Conservation (phyloP, 1,140 invertebrate genomes). For the Wiebesia pumilae region DNA sequence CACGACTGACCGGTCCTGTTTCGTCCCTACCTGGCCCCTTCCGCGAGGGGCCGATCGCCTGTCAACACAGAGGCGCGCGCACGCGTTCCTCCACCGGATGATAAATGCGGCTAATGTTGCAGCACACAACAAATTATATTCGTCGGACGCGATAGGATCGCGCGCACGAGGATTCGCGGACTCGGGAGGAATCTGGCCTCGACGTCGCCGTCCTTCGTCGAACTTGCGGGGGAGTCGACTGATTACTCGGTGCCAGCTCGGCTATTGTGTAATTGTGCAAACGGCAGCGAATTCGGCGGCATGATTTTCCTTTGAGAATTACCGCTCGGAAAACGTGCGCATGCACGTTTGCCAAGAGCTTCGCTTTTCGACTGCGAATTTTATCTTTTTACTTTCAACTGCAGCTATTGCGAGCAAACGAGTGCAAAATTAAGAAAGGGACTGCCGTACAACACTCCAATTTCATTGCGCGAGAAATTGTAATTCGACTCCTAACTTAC, state of each 20-base stretch:
- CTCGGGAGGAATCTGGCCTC: no score
- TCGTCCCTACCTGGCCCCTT: not conserved
- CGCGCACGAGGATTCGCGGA: not conserved
- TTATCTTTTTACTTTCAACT: no score
- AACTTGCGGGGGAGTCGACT: not conserved
- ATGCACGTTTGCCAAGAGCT: no score
- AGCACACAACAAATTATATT: slow-evolving; percentile 73
- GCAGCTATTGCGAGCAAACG: no score
- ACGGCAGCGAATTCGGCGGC: no score
- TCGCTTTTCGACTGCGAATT: no score
- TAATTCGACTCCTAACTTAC: no score
- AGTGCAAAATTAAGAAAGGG: no score
- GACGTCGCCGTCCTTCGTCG: no score
- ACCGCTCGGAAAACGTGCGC: not conserved
- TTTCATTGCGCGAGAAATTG: no score
- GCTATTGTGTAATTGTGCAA: no score
- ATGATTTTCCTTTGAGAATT: not conserved
- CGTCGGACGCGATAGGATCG: slow-evolving; percentile 65
- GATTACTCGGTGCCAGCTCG: not conserved
- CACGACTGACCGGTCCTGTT: slow-evolving; percentile 47
- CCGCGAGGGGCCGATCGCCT: slow-evolving; percentile 53
- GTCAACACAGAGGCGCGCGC: slow-evolving; percentile 74
- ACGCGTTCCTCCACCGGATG: slow-evolving; percentile 60
- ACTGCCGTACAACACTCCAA: no score
- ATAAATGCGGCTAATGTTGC: slow-evolving; percentile 73